A percentile compares a stretch with the other conserved stretches of the same genome.
Conservation (phyloP, 2,113 vertebrate species). For the Trichomycterus rosablanca region DNA sequence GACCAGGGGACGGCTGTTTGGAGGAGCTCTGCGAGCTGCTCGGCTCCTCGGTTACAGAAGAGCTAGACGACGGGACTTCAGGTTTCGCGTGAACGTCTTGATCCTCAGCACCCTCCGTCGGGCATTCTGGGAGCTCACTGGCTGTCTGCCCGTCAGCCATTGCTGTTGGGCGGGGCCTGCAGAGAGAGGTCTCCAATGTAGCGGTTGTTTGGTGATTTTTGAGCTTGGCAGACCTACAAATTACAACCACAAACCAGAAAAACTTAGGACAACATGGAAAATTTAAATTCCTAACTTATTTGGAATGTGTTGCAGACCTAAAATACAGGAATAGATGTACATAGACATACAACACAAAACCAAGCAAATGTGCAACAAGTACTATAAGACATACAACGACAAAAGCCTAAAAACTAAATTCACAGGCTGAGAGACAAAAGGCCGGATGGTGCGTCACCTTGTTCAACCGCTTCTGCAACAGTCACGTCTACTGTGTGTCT, state of each 20-base stretch:
- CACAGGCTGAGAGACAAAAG: no score
- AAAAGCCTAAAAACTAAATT: no score
- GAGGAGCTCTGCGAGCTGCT: constrained; percentile 63
- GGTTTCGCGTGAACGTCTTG: constrained; percentile 73
- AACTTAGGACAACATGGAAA: no score
- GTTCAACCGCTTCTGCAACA: no score
- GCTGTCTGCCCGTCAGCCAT: constrained; percentile 92
- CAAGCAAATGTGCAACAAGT: no score
- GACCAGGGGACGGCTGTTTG: constrained; percentile 63
- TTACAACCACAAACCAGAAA: no score
- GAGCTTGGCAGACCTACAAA: constrained; percentile 53
- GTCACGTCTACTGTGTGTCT: no score
- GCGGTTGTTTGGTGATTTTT: constrained; percentile 46
- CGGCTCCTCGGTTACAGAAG: constrained; percentile 68
- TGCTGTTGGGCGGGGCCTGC: constrained; percentile 73
- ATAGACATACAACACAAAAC: no score
- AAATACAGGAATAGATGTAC: no score
- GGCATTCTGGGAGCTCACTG: constrained; percentile 75
- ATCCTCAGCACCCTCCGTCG: constrained; percentile 65
- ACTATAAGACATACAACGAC: no score
- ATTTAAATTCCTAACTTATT: not conserved
- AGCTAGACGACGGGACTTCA: constrained; percentile 68
- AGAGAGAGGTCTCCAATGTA: constrained; percentile 72
- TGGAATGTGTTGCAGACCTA: no score
- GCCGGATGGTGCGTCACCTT: no score